A percentile compares a stretch with the other conserved stretches of the same genome.
These are phyloP conservation scores for Trichechus manatus DNA, from an alignment of 2,113 vertebrate genomes.

Conservation along the genomic window DNA sequence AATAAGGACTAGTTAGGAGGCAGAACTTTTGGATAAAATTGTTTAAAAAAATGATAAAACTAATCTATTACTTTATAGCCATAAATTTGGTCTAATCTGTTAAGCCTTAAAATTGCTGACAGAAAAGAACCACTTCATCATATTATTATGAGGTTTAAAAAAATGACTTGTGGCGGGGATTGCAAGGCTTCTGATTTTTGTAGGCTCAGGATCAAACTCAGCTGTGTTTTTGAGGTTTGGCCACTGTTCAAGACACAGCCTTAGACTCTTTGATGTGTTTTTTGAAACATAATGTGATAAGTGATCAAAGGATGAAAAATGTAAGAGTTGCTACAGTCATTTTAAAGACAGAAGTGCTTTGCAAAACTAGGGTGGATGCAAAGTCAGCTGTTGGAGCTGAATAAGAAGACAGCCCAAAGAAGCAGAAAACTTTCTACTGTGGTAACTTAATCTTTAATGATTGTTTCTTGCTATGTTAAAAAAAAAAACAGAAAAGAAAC, in stretches of 20 bases:
- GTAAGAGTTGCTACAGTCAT: not conserved
- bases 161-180: conserved; percentile 10
- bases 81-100: conserved; percentile 44
- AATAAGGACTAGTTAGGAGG: not conserved
- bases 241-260: conserved; percentile 36
- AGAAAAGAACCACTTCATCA: conserved; percentile 36
- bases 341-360: conserved; percentile 60
- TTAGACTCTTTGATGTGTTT: conserved; percentile 49
- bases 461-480: conserved; percentile 38
- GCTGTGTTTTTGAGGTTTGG: conserved; percentile 67
- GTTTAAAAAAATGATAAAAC: not conserved
- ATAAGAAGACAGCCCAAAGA: conserved; percentile 29
- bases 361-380: not conserved
- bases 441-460: conserved; percentile 19
- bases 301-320: conserved; percentile 57
- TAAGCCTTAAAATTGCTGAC: conserved; percentile 63
- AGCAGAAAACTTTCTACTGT: conserved; percentile 43
- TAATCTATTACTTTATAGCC: conserved; percentile 1
- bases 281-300: conserved; percentile 53
- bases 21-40: not conserved
- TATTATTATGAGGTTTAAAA: conserved; percentile 23
- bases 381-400: conserved; percentile 26
- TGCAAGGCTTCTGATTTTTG: conserved; percentile 53
- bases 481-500: not conserved
- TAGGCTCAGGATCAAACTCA: conserved; percentile 56